These are phyloP conservation scores for Scartelaos histophorus DNA, from an alignment of 2,113 vertebrate species.

Conservation along the genomic window DNA sequence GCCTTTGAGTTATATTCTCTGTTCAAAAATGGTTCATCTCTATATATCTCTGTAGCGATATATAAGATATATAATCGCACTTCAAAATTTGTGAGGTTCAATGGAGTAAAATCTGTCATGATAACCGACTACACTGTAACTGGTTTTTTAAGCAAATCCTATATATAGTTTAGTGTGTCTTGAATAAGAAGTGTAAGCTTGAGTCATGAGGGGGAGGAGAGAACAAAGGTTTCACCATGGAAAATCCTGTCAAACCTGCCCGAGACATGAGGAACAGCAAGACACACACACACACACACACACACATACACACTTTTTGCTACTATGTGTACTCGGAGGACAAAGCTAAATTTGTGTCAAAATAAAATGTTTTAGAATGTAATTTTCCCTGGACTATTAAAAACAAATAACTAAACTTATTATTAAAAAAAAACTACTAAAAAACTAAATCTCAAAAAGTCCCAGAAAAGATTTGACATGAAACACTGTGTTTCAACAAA, in stretches of 20 bases:
- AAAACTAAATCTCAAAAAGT: background rate
- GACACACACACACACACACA: background rate
- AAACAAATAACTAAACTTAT: background rate
- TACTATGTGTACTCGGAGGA: background rate
- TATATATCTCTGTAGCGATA: too few species aligned
- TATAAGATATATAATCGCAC: too few species aligned
- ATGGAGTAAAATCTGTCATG: too few species aligned
- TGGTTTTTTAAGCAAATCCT: background rate
- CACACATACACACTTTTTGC: slow-evolving; percentile 12
- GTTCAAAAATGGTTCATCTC: too few species aligned
- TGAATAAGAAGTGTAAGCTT: background rate
- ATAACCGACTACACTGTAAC: background rate
- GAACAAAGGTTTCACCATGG: slow-evolving; percentile 54
- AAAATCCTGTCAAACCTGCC: slow-evolving; percentile 72
- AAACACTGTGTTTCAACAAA: background rate
- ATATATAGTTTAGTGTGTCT: background rate
- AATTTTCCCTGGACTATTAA: background rate
- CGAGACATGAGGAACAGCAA: slow-evolving; percentile 17
- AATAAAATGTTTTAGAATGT: background rate
- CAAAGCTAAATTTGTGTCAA: background rate
- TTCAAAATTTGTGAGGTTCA: too few species aligned
- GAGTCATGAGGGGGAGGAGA: slow-evolving; percentile 47
- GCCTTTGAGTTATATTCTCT: too few species aligned
- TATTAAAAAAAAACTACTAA: background rate
- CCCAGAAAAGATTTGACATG: background rate